Base-by-base conservation (phyloP, 2,888 invertebrate genomes). In the Drosophila demipolita region DNA sequence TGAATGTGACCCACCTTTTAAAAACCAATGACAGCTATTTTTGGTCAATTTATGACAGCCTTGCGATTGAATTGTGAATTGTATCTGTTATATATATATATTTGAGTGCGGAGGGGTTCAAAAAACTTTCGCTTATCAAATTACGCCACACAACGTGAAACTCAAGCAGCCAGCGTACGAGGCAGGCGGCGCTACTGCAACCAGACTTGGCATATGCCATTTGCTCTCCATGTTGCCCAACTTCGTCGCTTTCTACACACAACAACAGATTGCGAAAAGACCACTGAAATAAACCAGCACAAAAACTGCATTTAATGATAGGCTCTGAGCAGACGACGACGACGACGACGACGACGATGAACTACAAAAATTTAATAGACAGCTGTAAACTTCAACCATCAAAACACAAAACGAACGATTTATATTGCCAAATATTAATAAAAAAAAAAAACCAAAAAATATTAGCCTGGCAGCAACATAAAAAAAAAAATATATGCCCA, bases 121-220 rank as follows among this genome's bases (percentile, higher is more conserved):
- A 83, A 66, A 84, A 87, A 90, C 90, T 90, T 87, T 87, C 87
- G 82, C 87, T 89, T 89, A 87, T 89, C 90, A 80, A 75, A 82
- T 81, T 70, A 65, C 75, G 61, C 38, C 66, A 79, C 63, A 75
- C 76, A 62, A 59, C 54, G 66, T 72, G 69, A 76, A 76, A 79
- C 74, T 69, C 49, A 65, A 67, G 29, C 33, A 50, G 66, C 50
- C 8, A 45, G 42, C 12, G 6, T 1, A 15, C 1, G 3, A 12
- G 45, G 1, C 12, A 45, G 20, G 6, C 6, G n/a, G 3, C 15
- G 60, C 52, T 64, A 60, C 52, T 52, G 26, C 45, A 58, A 52
- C 23, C n/a, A 52, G 66, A 77, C 65, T 63, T 78, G 74, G 60
- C 54, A 58, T 58, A 80, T 80, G 73, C 58, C 69, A 62, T 73